A percentile compares a stretch with the other conserved stretches of the same genome.
Conservation (phyloP, 2,888 invertebrate species). For the Salpingus planirostris region DNA sequence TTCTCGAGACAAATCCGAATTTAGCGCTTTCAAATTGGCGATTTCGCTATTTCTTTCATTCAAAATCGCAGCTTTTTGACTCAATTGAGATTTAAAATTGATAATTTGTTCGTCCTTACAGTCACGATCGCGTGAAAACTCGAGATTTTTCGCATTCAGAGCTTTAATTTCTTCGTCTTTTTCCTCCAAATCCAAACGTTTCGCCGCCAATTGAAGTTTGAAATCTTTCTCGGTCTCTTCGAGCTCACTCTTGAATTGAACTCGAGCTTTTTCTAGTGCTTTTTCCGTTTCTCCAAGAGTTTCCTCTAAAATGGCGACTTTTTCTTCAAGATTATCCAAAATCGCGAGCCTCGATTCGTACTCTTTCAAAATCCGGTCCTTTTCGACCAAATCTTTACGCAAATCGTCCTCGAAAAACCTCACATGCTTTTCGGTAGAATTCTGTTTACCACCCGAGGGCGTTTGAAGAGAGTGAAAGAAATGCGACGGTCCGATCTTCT, state of each 20-base stretch:
- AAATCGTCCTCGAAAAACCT: constrained; percentile 44
- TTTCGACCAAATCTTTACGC: constrained; percentile 50
- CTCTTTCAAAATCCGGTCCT: constrained; percentile 48
- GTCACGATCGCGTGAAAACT: not conserved
- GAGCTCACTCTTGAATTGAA: not conserved
- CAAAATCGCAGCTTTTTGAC: constrained; percentile 39
- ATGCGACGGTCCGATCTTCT: no score
- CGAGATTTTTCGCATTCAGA: not conserved
- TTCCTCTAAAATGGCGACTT: constrained; percentile 48
- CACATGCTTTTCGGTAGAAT: constrained; percentile 37
- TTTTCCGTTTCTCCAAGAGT: constrained; percentile 49
- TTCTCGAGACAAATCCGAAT: constrained; percentile 45
- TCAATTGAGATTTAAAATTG: constrained; percentile 1
- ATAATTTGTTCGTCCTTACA: constrained; percentile 21
- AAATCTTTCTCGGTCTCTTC: constrained; percentile 42
- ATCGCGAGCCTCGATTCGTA: constrained; percentile 50
- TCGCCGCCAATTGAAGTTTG: constrained; percentile 49
- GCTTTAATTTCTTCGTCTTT: constrained; percentile 41
- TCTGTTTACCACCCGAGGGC: constrained; percentile 19
- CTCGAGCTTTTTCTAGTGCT: constrained; percentile 44
- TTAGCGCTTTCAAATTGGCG: constrained; percentile 43
- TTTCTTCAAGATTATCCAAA: constrained; percentile 42
- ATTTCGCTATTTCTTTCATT: constrained; percentile 35
- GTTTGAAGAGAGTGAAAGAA: no score
- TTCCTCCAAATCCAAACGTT: constrained; percentile 48